Percentiles rank a stretch among this genome's conserved stretches.
Evolutionary conservation across 2,888 invertebrate species (phyloP).

Genomic region (Mythimna lalbum): DNA sequence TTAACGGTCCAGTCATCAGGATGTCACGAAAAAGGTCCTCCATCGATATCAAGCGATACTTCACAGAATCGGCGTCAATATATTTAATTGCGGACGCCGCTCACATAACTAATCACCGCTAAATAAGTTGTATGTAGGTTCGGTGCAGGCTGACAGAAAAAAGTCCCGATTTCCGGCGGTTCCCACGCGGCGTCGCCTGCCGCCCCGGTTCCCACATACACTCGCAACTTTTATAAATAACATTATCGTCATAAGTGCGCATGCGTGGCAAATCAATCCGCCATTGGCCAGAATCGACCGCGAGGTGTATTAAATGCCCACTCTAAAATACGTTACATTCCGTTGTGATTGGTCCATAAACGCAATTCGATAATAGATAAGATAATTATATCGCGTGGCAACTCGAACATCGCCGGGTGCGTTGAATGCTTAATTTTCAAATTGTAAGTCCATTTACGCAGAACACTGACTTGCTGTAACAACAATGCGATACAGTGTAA

Average conservation of each 20-base stretch:
- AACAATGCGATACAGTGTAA: conserved; percentile 54
- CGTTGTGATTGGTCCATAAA: conserved; percentile 77
- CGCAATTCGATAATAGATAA: conserved; percentile 75
- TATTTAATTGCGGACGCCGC: conserved; percentile 68
- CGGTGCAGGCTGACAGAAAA: conserved; percentile 69
- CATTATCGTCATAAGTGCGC: conserved; percentile 80
- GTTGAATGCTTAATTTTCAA: conserved; percentile 67
- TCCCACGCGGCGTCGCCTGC: conserved; percentile 82
- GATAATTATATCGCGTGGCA: conserved; percentile 71
- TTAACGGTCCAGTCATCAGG: conserved; percentile 52
- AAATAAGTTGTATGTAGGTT: conserved; percentile 69
- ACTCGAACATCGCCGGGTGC: conserved; percentile 68
- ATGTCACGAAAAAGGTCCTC: conserved; percentile 53
- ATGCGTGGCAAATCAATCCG: conserved; percentile 80
- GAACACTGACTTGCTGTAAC: conserved; percentile 64
- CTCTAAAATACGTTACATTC: conserved; percentile 80
- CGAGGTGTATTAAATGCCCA: conserved; percentile 73
- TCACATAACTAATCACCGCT: conserved; percentile 71
- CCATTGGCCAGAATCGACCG: conserved; percentile 78
- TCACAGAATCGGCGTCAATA: conserved; percentile 61
- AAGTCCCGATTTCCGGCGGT: conserved; percentile 80
- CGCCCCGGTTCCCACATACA: conserved; percentile 86
- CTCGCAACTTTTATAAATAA: conserved; percentile 77
- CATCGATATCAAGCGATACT: conserved; percentile 56
- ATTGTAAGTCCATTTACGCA: conserved; percentile 56